Evolutionary conservation across 1,140 invertebrate genomes (phyloP).

Genomic region (Aphidius gifuensis): DNA sequence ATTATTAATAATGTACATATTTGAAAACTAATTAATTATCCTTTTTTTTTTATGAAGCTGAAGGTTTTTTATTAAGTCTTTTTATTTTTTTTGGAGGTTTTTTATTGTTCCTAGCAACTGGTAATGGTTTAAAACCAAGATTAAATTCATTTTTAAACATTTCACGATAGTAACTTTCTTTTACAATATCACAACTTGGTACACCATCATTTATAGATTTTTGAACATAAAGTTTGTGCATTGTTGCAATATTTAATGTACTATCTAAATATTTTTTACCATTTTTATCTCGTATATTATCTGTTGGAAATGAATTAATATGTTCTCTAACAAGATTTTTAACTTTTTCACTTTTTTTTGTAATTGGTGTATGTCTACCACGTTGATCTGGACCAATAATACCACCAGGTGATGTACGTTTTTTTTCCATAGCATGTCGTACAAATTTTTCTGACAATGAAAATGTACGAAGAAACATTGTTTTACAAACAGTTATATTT

Average conservation of each 20-base stretch:
- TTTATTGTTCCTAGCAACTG: too few relatives aligned
- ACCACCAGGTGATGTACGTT: constrained; percentile 30
- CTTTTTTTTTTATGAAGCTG: too few relatives aligned
- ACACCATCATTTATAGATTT: constrained; percentile 31
- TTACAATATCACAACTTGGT: constrained; percentile 33
- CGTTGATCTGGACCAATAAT: constrained; percentile 34
- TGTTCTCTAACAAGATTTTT: constrained; percentile 33
- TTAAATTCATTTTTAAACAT: constrained; percentile 40
- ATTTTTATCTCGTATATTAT: constrained; percentile 27
- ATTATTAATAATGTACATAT: background rate
- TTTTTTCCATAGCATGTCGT: constrained; percentile 36
- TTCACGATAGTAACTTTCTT: constrained; percentile 38
- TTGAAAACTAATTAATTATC: too few relatives aligned
- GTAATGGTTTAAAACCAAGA: constrained; percentile 31
- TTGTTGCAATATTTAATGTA: constrained; percentile 31
- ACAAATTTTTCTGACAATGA: constrained; percentile 38
- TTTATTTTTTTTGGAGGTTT: too few relatives aligned
- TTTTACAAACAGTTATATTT: constrained; percentile 36
- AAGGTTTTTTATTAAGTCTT: too few relatives aligned
- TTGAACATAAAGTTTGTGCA: constrained; percentile 35
- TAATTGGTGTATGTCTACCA: constrained; percentile 34
- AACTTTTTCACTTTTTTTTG: constrained; percentile 35
- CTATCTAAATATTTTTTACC: constrained; percentile 30
- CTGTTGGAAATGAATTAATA: constrained; percentile 32
- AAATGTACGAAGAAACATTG: constrained; percentile 39